phyloP scores from a whole-genome alignment of 2,113 vertebrate genomes.

The Cynopterus brachyotis region DNA sequence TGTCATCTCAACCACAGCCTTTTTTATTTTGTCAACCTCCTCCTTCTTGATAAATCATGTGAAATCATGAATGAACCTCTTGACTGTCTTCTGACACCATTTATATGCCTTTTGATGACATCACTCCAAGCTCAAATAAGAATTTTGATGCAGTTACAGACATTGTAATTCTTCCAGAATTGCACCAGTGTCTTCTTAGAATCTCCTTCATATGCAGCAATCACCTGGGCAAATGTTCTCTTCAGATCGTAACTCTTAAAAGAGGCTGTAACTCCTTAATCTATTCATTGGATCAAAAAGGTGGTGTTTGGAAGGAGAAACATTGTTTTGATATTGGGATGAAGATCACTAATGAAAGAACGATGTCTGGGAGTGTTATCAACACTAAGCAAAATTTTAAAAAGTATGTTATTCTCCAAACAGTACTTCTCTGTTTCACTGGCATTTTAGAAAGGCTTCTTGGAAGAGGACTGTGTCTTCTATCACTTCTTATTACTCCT shows the following conservation, averaged over 20 bases:
- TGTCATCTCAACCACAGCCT: neutral
- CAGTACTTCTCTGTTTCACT: no score
- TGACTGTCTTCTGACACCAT: neutral
- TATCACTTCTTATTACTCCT: no score
- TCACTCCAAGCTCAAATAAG: neutral
- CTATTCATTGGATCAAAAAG: neutral
- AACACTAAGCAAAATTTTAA: no score
- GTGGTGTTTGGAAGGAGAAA: neutral
- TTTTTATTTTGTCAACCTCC: neutral
- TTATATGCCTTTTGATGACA: neutral
- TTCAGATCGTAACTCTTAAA: neutral
- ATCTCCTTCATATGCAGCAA: neutral
- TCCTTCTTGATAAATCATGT: neutral
- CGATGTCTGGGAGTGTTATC: no score
- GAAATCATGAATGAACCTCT: neutral
- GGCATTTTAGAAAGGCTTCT: no score
- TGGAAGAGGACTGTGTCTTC: no score
- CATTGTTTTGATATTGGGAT: no score
- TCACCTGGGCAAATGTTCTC: neutral
- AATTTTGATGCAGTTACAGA: neutral
- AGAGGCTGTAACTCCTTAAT: neutral
- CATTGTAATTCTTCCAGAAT: no score
- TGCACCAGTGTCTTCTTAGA: no score
- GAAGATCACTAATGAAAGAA: no score
- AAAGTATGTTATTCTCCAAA: no score